Conservation (phyloP, 2,113 vertebrate species). For the Zingel zingel region DNA sequence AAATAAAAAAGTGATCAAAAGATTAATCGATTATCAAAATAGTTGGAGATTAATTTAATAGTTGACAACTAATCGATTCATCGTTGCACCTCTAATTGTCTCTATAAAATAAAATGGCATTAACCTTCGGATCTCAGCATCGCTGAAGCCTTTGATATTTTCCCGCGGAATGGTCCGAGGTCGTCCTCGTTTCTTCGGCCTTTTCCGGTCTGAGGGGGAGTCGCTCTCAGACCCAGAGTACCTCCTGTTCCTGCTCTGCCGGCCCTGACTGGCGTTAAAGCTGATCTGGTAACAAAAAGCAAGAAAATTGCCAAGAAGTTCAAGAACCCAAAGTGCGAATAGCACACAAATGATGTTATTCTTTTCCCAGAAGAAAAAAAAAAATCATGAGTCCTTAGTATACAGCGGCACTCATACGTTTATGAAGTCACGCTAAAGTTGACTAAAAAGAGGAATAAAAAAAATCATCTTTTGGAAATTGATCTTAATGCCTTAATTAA, state of each 20-base stretch:
- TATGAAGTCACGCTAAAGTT: too few species aligned
- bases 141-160: slow-evolving; percentile 98
- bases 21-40: too few species aligned
- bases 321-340: not conserved
- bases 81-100: too few species aligned
- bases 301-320: not conserved
- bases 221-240: slow-evolving; percentile 98
- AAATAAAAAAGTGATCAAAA: too few species aligned
- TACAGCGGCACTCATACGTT: too few species aligned
- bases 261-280: slow-evolving; percentile 93
- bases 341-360: fast-evolving
- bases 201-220: slow-evolving; percentile 92
- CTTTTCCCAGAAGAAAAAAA: not conserved
- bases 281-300: slow-evolving; percentile 78
- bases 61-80: too few species aligned
- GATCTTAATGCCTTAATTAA: too few species aligned
- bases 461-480: too few species aligned
- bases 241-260: slow-evolving; percentile 91
- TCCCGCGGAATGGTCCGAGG: slow-evolving; percentile 97
- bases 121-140: slow-evolving; percentile 97
- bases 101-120: too few species aligned
- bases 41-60: too few species aligned
- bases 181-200: slow-evolving; percentile 96
- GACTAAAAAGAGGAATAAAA: too few species aligned
- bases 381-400: not conserved